Conservation (phyloP, 2,113 vertebrate genomes). For the Calyptomena viridis region DNA sequence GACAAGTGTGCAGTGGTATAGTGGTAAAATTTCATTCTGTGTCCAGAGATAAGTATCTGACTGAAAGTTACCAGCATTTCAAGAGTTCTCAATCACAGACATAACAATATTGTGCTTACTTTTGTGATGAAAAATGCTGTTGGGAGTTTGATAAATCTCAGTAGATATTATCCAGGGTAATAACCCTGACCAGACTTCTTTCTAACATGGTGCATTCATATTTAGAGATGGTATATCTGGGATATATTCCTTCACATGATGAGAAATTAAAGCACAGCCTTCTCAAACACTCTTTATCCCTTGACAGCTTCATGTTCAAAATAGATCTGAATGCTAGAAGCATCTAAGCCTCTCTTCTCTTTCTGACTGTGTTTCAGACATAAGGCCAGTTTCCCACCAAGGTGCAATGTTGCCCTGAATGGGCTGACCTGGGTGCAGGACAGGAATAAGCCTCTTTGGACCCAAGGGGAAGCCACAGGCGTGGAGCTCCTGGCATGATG, state of each 20-base stretch:
- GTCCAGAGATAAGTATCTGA: constrained; percentile 12
- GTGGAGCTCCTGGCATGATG: not conserved
- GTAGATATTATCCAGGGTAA: not conserved
- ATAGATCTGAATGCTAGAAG: not conserved
- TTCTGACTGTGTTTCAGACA: not conserved
- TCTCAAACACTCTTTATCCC: not conserved
- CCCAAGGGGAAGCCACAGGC: not conserved
- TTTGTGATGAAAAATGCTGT: constrained; percentile 11
- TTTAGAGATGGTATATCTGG: not conserved
- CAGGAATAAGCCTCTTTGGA: not conserved
- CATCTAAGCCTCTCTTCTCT: not conserved
- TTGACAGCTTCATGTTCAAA: not conserved
- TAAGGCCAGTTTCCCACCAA: not conserved
- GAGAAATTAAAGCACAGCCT: not conserved
- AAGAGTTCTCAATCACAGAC: not conserved
- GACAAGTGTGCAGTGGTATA: not conserved
- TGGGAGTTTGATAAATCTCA: not conserved
- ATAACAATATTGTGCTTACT: not conserved
- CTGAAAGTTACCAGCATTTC: constrained; percentile 29
- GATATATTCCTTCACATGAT: not conserved
- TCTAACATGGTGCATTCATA: not conserved
- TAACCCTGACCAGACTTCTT: constrained; percentile 11
- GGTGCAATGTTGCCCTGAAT: rapidly evolving
- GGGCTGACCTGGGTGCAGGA: not conserved
- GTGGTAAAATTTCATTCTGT: constrained; percentile 19